These are phyloP conservation scores for Karalla daura DNA, from an alignment of 2,797 vertebrate species.

Conservation along the genomic window DNA sequence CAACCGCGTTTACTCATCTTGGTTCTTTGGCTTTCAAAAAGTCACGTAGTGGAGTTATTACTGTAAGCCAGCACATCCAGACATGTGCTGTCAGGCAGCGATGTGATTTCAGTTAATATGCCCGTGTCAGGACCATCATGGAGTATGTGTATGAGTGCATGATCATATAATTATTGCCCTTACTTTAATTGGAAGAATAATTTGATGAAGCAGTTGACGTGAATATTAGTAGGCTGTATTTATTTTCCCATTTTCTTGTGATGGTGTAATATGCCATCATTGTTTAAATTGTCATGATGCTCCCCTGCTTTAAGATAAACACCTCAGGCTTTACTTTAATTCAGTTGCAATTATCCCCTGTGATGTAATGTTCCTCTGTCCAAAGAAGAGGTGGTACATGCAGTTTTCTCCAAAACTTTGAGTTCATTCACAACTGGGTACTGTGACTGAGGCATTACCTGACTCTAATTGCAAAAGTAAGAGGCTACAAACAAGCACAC, in stretches of 20 bases:
- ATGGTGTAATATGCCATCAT: constrained; percentile 7
- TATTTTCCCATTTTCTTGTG: constrained; percentile 3
- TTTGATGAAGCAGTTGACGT: constrained; percentile 27
- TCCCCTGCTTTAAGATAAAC: neutral
- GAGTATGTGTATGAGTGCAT: constrained; percentile 24
- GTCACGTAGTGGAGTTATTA: constrained; percentile 10
- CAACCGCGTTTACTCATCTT: constrained; percentile 34
- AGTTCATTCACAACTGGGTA: neutral
- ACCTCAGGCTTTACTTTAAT: neutral
- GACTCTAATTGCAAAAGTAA: neutral
- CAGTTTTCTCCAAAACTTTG: neutral
- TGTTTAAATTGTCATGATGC: neutral
- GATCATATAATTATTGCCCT: constrained; percentile 34
- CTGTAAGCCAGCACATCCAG: neutral
- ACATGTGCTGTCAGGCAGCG: constrained; percentile 31
- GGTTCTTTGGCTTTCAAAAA: constrained; percentile 24
- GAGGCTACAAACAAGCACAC: neutral
- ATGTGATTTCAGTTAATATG: constrained; percentile 37
- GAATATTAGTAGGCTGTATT: constrained; percentile 11
- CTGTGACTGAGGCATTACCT: neutral
- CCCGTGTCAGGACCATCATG: constrained; percentile 38
- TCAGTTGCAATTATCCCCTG: neutral
- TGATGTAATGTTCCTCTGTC: neutral
- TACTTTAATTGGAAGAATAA: constrained; percentile 31
- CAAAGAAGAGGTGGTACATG: neutral